These are phyloP conservation scores for Diadophis punctatus DNA, from an alignment of 2,113 vertebrate species.

Conservation along the genomic window DNA sequence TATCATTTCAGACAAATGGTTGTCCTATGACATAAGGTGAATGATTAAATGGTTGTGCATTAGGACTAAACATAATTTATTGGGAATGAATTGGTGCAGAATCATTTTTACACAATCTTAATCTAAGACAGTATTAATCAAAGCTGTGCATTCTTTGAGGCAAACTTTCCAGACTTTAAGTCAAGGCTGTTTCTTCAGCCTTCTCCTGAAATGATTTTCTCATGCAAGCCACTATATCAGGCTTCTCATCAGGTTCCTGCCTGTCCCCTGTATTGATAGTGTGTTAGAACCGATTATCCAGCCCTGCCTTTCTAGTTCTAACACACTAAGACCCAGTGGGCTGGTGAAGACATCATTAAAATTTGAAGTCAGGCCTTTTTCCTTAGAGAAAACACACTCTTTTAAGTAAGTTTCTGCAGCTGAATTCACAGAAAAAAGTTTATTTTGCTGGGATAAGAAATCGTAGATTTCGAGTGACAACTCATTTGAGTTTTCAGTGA, in stretches of 20 bases:
- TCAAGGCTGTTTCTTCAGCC: background rate
- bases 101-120: background rate
- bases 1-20: too few relatives aligned
- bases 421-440: background rate
- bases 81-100: background rate
- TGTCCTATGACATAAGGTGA: background rate
- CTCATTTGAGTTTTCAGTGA: background rate
- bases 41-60: background rate
- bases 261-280: background rate
- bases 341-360: background rate
- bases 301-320: background rate
- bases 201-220: background rate
- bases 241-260: background rate
- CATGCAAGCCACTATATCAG: background rate
- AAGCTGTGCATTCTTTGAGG: background rate
- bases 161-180: background rate
- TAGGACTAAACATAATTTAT: background rate
- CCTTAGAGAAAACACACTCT: background rate
- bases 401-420: background rate
- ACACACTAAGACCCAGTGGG: background rate
- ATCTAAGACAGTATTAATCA: background rate
- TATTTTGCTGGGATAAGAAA: background rate
- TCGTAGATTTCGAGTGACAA: background rate
- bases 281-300: background rate
- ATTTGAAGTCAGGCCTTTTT: background rate